These are phyloP conservation scores for Polyommatus icarus DNA, from an alignment of 2,888 invertebrate genomes.

Conservation along the genomic window DNA sequence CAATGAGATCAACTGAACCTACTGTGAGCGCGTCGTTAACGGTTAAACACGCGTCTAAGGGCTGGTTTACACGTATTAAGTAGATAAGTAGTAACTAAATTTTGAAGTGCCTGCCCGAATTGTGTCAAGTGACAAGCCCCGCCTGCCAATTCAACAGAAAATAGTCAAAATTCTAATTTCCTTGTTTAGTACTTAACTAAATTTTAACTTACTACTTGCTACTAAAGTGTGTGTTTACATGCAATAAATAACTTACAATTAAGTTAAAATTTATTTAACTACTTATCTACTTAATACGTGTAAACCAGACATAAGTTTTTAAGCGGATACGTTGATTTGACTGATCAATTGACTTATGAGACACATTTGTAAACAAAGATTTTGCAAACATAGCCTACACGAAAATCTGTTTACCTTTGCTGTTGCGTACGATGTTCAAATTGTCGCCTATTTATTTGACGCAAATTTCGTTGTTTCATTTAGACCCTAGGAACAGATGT, in stretches of 20 bases:
- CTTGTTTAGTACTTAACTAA: no score
- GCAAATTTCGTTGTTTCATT: neutral
- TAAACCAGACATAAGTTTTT: constrained; percentile 44
- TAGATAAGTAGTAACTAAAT: no score
- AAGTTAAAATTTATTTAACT: no score
- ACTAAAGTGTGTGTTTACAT: no score
- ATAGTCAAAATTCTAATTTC: no score
- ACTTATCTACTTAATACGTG: no score
- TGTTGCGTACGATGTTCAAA: neutral
- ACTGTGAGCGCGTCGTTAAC: constrained; percentile 41
- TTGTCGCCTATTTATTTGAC: neutral
- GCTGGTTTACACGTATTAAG: no score
- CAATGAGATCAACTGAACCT: constrained; percentile 72
- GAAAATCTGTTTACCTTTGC: neutral
- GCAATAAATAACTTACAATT: no score
- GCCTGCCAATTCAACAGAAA: no score
- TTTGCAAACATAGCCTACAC: neutral
- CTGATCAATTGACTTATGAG: constrained; percentile 30
- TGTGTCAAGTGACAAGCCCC: no score
- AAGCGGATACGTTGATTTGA: constrained; percentile 60
- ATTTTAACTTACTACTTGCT: no score
- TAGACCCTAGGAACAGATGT: neutral
- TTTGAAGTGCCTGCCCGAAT: no score
- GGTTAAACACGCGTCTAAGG: constrained; percentile 45
- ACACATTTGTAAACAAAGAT: neutral